phyloP scores from a whole-genome alignment of 2,888 invertebrate species.

The Adela reaumurella region DNA sequence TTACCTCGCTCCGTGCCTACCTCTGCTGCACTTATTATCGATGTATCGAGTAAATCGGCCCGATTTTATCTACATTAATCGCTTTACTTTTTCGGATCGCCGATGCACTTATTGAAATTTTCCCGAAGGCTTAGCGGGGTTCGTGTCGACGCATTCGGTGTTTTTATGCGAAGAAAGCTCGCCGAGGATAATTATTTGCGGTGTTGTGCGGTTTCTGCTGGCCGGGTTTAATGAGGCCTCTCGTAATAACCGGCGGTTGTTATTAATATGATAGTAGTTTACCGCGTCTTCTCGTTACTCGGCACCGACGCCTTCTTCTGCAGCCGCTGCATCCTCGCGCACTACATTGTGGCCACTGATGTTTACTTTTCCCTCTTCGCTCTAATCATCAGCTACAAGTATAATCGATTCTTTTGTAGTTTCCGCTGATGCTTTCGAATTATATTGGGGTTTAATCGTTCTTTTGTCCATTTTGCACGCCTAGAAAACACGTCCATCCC shows the following conservation, averaged over 20 bases:
- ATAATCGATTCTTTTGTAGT: too few relatives aligned
- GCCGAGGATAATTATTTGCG: constrained; percentile 47
- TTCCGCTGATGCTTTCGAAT: too few relatives aligned
- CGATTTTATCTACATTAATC: constrained; percentile 50
- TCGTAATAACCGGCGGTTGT: constrained; percentile 47
- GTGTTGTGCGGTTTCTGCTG: constrained; percentile 45
- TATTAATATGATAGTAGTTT: constrained; percentile 46
- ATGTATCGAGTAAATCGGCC: constrained; percentile 50
- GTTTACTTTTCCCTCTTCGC: neutral
- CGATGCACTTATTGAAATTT: constrained; percentile 38
- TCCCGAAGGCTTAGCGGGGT: constrained; percentile 38
- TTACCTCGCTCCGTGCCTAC: constrained; percentile 48
- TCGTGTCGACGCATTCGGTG: constrained; percentile 27
- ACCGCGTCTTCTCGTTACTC: constrained; percentile 22
- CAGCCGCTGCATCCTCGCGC: neutral
- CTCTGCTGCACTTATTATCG: constrained; percentile 46
- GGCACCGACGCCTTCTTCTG: neutral
- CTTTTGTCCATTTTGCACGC: too few relatives aligned
- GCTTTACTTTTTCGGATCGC: constrained; percentile 22
- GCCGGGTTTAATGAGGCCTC: constrained; percentile 38
- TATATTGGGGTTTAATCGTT: too few relatives aligned
- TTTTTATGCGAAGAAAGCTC: constrained; percentile 44
- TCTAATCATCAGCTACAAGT: too few relatives aligned
- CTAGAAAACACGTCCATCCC: too few relatives aligned
- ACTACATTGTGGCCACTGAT: neutral